Base-by-base conservation (phyloP, 2,797 vertebrate genomes). In the Malacoctenus gilli region DNA sequence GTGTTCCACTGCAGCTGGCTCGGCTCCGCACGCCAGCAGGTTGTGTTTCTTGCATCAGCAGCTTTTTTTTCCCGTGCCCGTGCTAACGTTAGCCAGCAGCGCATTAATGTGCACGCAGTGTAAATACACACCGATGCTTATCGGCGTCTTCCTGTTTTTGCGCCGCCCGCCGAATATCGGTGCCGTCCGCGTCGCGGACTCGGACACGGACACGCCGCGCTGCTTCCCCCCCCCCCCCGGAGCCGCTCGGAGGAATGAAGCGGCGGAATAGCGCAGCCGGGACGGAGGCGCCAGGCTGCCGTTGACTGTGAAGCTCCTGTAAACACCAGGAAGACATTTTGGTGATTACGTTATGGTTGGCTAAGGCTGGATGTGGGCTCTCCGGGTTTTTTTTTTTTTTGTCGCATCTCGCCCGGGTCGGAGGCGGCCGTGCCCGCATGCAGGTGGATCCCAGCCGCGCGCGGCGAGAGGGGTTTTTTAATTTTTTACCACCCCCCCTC, bases 41-140 rank as follows among this genome's bases (percentile, higher is more conserved):
- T 79, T 80, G 75, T 75, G 76, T 77, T 80, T 80, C 85, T 87
- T 85, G 79, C 85, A 87, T 86, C 85, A 87, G 86, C 83, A 80
- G 84, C 83, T 80, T 71, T 55, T n/a, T n/a, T n/a, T n/a, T n/a
- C n/a, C n/a, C n/a, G n/a, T n/a, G n/a, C n/a, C 23, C 28, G 31
- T 2, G 77, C 75, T 82, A 83, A 72, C 73, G 68, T 59, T 82
- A 77, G 79, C 75, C 49, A 40, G 12, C 3, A 47, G 59, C 72
- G 63, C 72, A 59, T 64, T 79, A 14, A 70, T 80, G 13, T 75
- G 15, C 68, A 67, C 59, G 58, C 41, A 74, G 57, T 42, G 39
- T 56, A n/a, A n/a, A n/a, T n/a, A n/a, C n/a, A n/a, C n/a, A n/a
- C n/a, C n/a, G n/a, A n/a, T n/a, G n/a, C n/a, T n/a, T n/a, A n/a